phyloP scores from a whole-genome alignment of 2,888 invertebrate species.

The Nasonia oneida region DNA sequence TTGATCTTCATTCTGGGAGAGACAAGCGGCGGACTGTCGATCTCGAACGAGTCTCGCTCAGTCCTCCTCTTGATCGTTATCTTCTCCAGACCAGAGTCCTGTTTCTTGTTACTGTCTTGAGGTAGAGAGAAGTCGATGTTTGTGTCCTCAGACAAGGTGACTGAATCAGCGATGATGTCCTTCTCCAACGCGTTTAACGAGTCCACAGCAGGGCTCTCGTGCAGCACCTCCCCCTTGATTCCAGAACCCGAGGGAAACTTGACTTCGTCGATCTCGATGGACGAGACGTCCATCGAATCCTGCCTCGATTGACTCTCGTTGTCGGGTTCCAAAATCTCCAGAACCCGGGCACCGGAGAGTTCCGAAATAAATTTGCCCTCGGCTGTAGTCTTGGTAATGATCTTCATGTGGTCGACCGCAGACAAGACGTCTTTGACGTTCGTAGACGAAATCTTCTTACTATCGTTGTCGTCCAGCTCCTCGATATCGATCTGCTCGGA shows the following conservation, averaged over 20 bases:
- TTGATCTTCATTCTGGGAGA: slow-evolving; percentile 73
- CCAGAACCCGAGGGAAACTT: slow-evolving; percentile 63
- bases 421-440: slow-evolving; percentile 31
- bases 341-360: slow-evolving; percentile 70
- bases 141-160: slow-evolving; percentile 72
- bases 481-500: slow-evolving; percentile 75
- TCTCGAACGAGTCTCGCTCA: slow-evolving; percentile 72
- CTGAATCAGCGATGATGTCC: slow-evolving; percentile 72
- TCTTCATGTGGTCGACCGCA: slow-evolving; percentile 7
- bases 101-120: slow-evolving; percentile 63
- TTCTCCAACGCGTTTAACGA: slow-evolving; percentile 73
- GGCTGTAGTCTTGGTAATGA: slow-evolving; percentile 26
- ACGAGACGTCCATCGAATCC: slow-evolving; percentile 74
- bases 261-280: slow-evolving; percentile 73
- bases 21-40: slow-evolving; percentile 73
- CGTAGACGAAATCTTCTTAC: background rate
- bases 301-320: slow-evolving; percentile 68
- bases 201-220: slow-evolving; percentile 72
- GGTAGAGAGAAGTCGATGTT: slow-evolving; percentile 70
- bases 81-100: slow-evolving; percentile 57
- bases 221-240: slow-evolving; percentile 63
- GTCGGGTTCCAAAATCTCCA: slow-evolving; percentile 73
- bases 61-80: slow-evolving; percentile 60
- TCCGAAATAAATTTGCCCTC: slow-evolving; percentile 64
- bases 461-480: slow-evolving; percentile 65